Percentiles rank a stretch among this genome's conserved stretches.
Conservation (phyloP, 2,888 invertebrate species). For the Morpho helenor region DNA sequence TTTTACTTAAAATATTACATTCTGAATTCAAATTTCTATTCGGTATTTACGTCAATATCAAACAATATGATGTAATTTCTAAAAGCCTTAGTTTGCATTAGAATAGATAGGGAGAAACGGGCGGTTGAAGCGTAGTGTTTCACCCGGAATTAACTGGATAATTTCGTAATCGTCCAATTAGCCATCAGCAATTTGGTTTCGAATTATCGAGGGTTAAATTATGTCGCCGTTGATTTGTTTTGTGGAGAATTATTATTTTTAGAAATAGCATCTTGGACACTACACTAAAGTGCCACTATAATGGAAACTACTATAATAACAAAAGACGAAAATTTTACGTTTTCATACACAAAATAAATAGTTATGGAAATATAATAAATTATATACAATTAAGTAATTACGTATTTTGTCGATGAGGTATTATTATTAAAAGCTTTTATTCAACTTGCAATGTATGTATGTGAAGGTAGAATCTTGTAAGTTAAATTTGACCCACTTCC, state of each 20-base stretch:
- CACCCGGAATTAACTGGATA: constrained; percentile 73
- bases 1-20: neutral
- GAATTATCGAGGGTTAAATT: constrained; percentile 46
- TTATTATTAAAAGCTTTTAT: too few relatives aligned
- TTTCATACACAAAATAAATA: too few relatives aligned
- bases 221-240: constrained; percentile 25
- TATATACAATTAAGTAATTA: too few relatives aligned
- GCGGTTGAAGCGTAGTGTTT: constrained; percentile 41
- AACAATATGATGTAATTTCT: constrained; percentile 60
- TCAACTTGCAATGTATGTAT: too few relatives aligned
- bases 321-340: too few relatives aligned
- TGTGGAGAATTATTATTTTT: neutral
- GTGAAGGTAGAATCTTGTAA: too few relatives aligned
- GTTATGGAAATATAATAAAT: too few relatives aligned
- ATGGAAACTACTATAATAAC: too few relatives aligned
- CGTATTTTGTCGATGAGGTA: too few relatives aligned
- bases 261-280: neutral
- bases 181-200: constrained; percentile 60
- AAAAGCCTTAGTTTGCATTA: constrained; percentile 63
- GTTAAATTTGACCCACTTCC: too few relatives aligned
- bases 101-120: constrained; percentile 42
- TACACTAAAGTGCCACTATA: neutral
- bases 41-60: constrained; percentile 39
- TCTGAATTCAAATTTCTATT: constrained; percentile 4
- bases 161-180: constrained; percentile 74